These are phyloP conservation scores for Apodemia zela DNA, from an alignment of 2,888 invertebrate species.

Conservation along the genomic window DNA sequence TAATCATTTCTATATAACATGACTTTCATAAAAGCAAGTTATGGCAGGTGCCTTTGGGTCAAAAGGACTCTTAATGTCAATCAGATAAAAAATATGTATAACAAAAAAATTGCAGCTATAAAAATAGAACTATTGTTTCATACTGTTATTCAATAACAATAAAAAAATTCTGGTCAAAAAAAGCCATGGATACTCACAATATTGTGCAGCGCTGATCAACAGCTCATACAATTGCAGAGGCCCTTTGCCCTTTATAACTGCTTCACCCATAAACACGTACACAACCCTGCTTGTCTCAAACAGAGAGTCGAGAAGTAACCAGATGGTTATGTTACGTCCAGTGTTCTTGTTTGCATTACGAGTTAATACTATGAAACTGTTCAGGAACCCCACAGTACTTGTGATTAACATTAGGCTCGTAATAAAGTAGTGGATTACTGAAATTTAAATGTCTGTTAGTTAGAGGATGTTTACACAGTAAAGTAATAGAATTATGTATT, in stretches of 20 bases:
- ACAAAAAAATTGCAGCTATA: neutral
- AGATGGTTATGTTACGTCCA: constrained; percentile 58
- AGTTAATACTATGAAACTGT: constrained; percentile 60
- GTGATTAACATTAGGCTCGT: constrained; percentile 57
- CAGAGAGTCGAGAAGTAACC: constrained; percentile 65
- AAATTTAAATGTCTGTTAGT: constrained; percentile 17
- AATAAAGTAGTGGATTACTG: constrained; percentile 66
- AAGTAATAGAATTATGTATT: neutral
- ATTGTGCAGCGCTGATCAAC: constrained; percentile 59
- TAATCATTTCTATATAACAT: too few relatives aligned
- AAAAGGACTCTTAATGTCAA: too few relatives aligned
- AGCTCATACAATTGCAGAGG: constrained; percentile 59
- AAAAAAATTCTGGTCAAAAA: neutral
- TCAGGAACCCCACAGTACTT: constrained; percentile 61
- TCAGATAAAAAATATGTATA: too few relatives aligned
- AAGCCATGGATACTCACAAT: constrained; percentile 45
- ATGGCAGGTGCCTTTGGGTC: too few relatives aligned
- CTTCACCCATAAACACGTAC: constrained; percentile 63
- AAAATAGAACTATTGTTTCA: neutral
- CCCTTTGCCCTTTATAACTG: constrained; percentile 57
- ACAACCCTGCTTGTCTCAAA: constrained; percentile 67
- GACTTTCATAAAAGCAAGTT: too few relatives aligned
- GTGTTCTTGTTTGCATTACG: constrained; percentile 47
- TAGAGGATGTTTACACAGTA: neutral
- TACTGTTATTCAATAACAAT: neutral